A percentile compares a stretch with the other conserved stretches of the same genome.
These are phyloP conservation scores for Drosophila fuyamai DNA, from an alignment of 1,140 invertebrate species.

Conservation along the genomic window DNA sequence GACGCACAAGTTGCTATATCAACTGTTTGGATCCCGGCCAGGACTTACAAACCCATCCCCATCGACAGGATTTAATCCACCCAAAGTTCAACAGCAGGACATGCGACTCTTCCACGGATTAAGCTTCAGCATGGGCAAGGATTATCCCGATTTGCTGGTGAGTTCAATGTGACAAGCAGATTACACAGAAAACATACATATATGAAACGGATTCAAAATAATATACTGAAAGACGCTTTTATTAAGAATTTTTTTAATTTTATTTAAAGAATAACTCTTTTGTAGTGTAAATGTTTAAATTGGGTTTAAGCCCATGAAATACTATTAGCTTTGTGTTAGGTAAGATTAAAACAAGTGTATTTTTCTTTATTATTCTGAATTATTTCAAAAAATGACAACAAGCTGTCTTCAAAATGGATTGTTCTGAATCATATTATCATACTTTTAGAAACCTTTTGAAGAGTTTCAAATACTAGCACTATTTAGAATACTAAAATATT, in stretches of 20 bases:
- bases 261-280: too few relatives aligned
- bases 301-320: too few relatives aligned
- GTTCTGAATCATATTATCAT: too few relatives aligned
- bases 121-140: slow-evolving; percentile 57
- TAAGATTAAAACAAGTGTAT: too few relatives aligned
- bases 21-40: slow-evolving; percentile 54
- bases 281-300: too few relatives aligned
- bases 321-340: too few relatives aligned
- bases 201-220: background rate
- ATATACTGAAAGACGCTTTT: background rate
- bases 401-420: too few relatives aligned
- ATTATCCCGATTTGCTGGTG: slow-evolving; percentile 70
- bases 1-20: slow-evolving; percentile 67
- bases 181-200: background rate
- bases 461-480: too few relatives aligned
- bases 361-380: too few relatives aligned
- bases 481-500: too few relatives aligned
- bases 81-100: slow-evolving; percentile 28
- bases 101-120: slow-evolving; percentile 70
- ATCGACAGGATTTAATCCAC: slow-evolving; percentile 4
- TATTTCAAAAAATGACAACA: too few relatives aligned
- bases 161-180: slow-evolving; percentile 49
- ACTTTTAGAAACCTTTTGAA: too few relatives aligned
- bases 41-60: slow-evolving; percentile 11
- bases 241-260: background rate